phyloP scores from a whole-genome alignment of 2,888 invertebrate genomes.

The Drosophila quinaria region DNA sequence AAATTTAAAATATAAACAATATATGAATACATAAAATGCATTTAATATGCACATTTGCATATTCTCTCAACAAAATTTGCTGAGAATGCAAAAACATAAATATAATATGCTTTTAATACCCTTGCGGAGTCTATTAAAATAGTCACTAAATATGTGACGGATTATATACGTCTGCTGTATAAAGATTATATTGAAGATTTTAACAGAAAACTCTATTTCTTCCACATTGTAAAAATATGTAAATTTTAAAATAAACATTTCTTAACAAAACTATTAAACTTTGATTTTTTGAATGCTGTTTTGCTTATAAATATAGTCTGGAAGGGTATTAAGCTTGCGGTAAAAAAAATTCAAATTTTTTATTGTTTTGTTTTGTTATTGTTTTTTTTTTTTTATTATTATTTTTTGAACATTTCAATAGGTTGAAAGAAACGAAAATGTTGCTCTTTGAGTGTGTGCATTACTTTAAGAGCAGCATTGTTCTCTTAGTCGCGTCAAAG shows the following conservation, averaged over 20 bases:
- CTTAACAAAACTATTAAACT: neutral
- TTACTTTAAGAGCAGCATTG: constrained; percentile 19
- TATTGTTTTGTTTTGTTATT: constrained; percentile 12
- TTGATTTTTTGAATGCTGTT: neutral
- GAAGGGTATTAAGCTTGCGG: constrained; percentile 4
- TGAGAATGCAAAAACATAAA: constrained; percentile 30
- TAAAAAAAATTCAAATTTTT: neutral
- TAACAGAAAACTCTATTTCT: neutral
- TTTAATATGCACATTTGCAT: constrained; percentile 2
- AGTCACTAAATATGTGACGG: neutral
- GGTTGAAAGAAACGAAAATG: constrained; percentile 2
- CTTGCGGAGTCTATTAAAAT: constrained; percentile 5
- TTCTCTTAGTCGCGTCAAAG: constrained; percentile 16
- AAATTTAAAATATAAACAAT: neutral
- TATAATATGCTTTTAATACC: constrained; percentile 11
- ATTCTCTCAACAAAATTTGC: constrained; percentile 10
- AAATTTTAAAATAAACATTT: neutral
- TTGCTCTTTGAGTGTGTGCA: constrained; percentile 11
- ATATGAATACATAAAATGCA: constrained; percentile 15
- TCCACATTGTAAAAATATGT: neutral
- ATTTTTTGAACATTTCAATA: constrained; percentile 7
- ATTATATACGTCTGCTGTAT: neutral
- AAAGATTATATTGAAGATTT: neutral
- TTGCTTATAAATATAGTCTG: neutral
- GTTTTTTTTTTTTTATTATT: constrained; percentile 6